Evolutionary conservation across 1,140 invertebrate species (phyloP).

Genomic region (Drosophila sturtevanti): DNA sequence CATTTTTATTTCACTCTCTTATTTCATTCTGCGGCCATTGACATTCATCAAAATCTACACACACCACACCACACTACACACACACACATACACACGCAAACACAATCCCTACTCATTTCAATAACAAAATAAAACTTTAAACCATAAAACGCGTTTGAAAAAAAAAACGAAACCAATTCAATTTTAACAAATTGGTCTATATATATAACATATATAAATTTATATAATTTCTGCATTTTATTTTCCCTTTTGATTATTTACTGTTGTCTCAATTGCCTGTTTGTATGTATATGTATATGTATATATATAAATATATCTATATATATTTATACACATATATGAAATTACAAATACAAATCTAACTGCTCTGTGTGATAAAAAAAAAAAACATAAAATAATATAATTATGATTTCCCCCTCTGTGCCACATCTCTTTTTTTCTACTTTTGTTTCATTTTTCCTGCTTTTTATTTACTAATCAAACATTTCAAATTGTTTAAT

Average conservation of each 20-base stretch:
- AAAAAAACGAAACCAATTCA: slow-evolving; percentile 35
- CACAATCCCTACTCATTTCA: not conserved
- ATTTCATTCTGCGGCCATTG: slow-evolving; percentile 65
- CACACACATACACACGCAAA: slow-evolving; percentile 12
- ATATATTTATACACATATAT: not conserved
- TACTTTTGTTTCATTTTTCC: slow-evolving; percentile 21
- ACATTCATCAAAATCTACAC: slow-evolving; percentile 44
- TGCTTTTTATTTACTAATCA: slow-evolving; percentile 30
- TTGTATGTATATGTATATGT: slow-evolving; percentile 24
- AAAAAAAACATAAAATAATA: not conserved
- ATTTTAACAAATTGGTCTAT: slow-evolving; percentile 45
- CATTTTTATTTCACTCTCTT: slow-evolving; percentile 75
- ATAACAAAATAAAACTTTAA: slow-evolving; percentile 12
- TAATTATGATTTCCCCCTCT: slow-evolving; percentile 27
- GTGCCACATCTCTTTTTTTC: slow-evolving; percentile 25
- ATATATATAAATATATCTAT: not conserved
- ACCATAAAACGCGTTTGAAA: slow-evolving; percentile 71
- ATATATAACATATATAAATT: slow-evolving; percentile 1
- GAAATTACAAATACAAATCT: not conserved
- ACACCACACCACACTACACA: slow-evolving; percentile 10
- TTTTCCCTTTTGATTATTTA: slow-evolving; percentile 29
- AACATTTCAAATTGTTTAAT: slow-evolving; percentile 59
- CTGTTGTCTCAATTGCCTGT: slow-evolving; percentile 51
- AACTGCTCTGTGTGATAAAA: slow-evolving; percentile 36
- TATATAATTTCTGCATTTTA: slow-evolving; percentile 38